Percentiles rank a stretch among this genome's conserved stretches.
Conservation (phyloP, 2,113 vertebrate species). For the Heptranchias perlo region DNA sequence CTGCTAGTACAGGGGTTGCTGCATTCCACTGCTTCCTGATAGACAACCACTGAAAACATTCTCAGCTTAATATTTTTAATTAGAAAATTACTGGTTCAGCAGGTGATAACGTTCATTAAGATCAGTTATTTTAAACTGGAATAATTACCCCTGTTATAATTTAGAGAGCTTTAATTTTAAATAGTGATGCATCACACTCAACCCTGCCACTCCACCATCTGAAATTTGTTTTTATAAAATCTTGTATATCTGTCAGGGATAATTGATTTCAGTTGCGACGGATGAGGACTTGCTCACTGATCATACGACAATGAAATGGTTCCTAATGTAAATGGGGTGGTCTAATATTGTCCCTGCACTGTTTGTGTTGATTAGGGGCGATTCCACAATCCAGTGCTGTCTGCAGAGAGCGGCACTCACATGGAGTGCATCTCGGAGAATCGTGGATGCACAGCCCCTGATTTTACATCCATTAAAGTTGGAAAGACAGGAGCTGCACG, state of each 20-base stretch:
- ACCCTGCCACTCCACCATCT: not conserved
- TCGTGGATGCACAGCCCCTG: not conserved
- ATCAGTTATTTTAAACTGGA: not conserved
- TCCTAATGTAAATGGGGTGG: not conserved
- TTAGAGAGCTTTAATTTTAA: not conserved
- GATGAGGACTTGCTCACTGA: not conserved
- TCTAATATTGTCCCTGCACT: too few relatives aligned
- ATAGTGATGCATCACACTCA: not conserved
- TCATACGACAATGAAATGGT: not conserved
- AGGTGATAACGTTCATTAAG: not conserved
- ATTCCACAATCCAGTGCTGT: not conserved
- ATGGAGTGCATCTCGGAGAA: not conserved
- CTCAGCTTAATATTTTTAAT: not conserved
- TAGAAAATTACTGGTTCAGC: not conserved
- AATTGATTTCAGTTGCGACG: not conserved
- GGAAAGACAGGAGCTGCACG: not conserved
- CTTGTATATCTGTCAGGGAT: not conserved
- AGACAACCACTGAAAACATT: not conserved
- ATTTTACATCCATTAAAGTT: not conserved
- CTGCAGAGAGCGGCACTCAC: not conserved
- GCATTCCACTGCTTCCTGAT: not conserved
- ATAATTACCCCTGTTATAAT: not conserved
- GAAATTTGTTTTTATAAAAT: not conserved
- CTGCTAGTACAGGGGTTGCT: not conserved
- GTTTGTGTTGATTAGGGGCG: not conserved